A percentile compares a stretch with the other conserved stretches of the same genome.
Conservation (phyloP, 1,140 invertebrate species). For the Melanaphis sacchari region DNA sequence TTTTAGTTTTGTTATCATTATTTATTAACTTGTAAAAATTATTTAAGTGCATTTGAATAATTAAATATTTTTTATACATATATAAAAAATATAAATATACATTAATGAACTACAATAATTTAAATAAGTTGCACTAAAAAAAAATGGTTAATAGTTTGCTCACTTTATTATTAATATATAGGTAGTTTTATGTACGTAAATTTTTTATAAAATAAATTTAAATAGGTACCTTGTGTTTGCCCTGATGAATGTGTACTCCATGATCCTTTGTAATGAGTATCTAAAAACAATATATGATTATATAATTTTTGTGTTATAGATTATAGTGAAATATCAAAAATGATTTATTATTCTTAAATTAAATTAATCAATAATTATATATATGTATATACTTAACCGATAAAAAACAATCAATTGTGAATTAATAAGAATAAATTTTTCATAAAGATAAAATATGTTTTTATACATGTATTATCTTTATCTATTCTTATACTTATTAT, state of each 20-base stretch:
- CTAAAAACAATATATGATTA: constrained; percentile 64
- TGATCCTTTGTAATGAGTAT: constrained; percentile 73
- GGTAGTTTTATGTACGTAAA: neutral
- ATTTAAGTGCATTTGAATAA: neutral
- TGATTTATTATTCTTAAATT: neutral
- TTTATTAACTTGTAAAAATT: neutral
- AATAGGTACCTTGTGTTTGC: constrained; percentile 67
- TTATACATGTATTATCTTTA: neutral
- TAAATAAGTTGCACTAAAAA: neutral
- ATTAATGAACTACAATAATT: neutral
- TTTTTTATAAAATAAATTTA: neutral
- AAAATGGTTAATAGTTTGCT: neutral
- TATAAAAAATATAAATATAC: neutral
- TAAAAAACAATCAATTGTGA: neutral
- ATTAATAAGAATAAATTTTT: neutral
- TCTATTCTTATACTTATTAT: neutral
- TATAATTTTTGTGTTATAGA: neutral
- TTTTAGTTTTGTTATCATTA: neutral
- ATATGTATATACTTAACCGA: neutral
- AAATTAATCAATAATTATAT: neutral
- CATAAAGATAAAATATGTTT: neutral
- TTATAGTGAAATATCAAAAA: neutral
- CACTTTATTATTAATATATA: neutral
- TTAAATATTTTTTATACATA: neutral
- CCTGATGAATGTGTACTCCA: constrained; percentile 71